Evolutionary conservation across 2,797 vertebrate species (phyloP).

Genomic region (Aplochiton taeniatus): DNA sequence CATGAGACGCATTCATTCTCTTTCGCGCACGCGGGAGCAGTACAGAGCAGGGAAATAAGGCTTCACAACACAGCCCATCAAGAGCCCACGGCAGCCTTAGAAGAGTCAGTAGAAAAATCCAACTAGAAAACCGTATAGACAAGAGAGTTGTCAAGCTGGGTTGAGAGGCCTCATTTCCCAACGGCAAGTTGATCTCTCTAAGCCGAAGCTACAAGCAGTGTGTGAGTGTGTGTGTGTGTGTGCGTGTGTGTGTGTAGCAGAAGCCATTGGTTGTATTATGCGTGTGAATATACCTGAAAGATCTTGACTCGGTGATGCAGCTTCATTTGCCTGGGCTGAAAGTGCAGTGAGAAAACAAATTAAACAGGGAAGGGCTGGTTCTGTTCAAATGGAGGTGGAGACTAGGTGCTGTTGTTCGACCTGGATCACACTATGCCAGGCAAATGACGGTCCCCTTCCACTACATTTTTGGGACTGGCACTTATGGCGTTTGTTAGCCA

Average conservation of each 20-base stretch:
- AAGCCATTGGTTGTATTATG: too few species aligned
- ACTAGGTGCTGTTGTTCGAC: neutral
- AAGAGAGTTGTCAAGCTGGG: neutral
- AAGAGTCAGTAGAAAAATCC: neutral
- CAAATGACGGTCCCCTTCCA: too few species aligned
- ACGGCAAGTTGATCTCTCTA: conserved; percentile 3
- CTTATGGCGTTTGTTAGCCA: too few species aligned
- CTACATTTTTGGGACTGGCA: too few species aligned
- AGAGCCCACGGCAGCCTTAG: neutral
- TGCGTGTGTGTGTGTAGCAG: neutral
- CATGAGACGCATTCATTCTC: neutral
- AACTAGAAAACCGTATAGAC: neutral
- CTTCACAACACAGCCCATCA: conserved; percentile 1
- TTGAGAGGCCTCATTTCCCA: conserved; percentile 8
- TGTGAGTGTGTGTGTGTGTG: conserved; percentile 20
- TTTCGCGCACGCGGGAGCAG: neutral
- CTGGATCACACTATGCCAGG: too few species aligned
- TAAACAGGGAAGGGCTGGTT: conserved; percentile 43
- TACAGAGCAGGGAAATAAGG: conserved; percentile 8
- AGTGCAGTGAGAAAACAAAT: conserved; percentile 59
- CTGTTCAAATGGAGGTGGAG: conserved; percentile 17
- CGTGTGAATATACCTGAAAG: conserved; percentile 74
- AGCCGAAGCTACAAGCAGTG: conserved; percentile 15
- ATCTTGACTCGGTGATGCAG: conserved; percentile 82
- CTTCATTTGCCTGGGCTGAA: conserved; percentile 82